These are phyloP conservation scores for Vespertilio murinus DNA, from an alignment of 2,797 vertebrate genomes.

Conservation along the genomic window DNA sequence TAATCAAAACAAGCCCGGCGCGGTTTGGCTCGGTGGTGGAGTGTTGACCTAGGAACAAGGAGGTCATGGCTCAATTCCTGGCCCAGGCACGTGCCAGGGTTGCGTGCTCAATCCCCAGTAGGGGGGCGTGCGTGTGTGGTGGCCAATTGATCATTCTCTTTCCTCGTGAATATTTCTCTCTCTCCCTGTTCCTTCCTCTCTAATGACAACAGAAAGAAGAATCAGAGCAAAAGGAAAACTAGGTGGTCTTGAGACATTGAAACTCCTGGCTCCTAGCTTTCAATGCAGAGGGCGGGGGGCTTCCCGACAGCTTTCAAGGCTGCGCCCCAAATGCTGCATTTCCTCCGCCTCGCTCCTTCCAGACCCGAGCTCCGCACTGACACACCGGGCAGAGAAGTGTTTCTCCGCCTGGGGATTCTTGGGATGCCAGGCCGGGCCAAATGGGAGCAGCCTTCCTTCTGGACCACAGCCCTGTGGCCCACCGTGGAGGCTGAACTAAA, in stretches of 20 bases:
- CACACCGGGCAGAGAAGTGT: slow-evolving; percentile 76
- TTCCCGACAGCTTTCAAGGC: slow-evolving; percentile 63
- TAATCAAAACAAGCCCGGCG: slow-evolving; percentile 52
- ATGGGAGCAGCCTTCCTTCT: slow-evolving; percentile 79
- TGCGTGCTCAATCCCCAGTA: too few species aligned
- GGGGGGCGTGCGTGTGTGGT: too few species aligned
- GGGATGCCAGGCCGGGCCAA: slow-evolving; percentile 78
- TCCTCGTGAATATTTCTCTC: too few species aligned
- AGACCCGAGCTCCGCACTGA: slow-evolving; percentile 74
- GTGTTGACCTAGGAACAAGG: too few species aligned
- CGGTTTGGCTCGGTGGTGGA: too few species aligned
- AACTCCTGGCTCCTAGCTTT: background rate
- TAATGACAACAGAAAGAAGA: background rate
- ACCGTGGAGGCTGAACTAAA: slow-evolving; percentile 82
- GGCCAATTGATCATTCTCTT: too few species aligned
- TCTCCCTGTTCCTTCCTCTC: too few species aligned
- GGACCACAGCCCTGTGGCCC: slow-evolving; percentile 79
- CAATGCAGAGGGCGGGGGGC: background rate
- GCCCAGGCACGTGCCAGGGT: too few species aligned
- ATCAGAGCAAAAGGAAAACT: slow-evolving; percentile 75
- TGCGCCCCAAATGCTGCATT: slow-evolving; percentile 75
- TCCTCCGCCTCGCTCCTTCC: slow-evolving; percentile 77
- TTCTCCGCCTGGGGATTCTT: slow-evolving; percentile 80
- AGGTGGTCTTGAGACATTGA: slow-evolving; percentile 9
- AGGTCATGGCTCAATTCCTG: too few species aligned